These are phyloP conservation scores for Mobula hypostoma DNA, from an alignment of 2,113 vertebrate genomes.

Conservation along the genomic window DNA sequence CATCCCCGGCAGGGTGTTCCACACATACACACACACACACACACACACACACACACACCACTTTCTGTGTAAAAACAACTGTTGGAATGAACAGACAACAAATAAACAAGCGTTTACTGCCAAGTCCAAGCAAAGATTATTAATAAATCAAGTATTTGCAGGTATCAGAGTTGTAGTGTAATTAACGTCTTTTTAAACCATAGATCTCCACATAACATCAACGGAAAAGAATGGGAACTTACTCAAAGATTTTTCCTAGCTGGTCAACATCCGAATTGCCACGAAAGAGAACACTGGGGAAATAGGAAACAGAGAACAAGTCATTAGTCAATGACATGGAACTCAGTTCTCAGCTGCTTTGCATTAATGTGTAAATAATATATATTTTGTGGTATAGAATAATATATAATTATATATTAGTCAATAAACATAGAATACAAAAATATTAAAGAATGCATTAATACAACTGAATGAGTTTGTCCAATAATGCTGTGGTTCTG, in stretches of 20 bases:
- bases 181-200: background rate
- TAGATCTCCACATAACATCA: background rate
- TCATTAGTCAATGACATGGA: background rate
- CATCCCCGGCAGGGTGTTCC: too few species aligned
- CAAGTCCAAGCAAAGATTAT: background rate
- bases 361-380: too few species aligned
- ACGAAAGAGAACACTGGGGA: constrained; percentile 83
- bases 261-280: constrained; percentile 97
- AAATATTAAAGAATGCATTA: too few species aligned
- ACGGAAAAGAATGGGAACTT: constrained; percentile 55
- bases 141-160: background rate
- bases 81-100: too few species aligned
- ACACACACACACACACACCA: too few species aligned
- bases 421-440: too few species aligned
- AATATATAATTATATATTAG: too few species aligned
- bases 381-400: too few species aligned
- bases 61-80: too few species aligned
- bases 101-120: background rate
- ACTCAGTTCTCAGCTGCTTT: too few species aligned
- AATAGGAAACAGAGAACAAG: constrained; percentile 40
- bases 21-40: too few species aligned
- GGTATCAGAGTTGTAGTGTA: background rate
- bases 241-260: constrained; percentile 98
- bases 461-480: background rate
- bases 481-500: background rate